Conservation (phyloP, 2,113 vertebrate genomes). For the Mus musculus region GRCm39 chr16:75772501-75773000, state of each 20-base stretch:
- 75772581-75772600: not conserved
- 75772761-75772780: not conserved
- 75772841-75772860: conserved; percentile 67
- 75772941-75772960: conserved; percentile 65
- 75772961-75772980: not conserved
- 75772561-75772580: conserved; percentile 9
- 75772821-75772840: conserved; percentile 68
- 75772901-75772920: conserved; percentile 75
- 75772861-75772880: conserved; percentile 77
- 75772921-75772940: conserved; percentile 66
- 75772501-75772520: not conserved
- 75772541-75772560: conserved; percentile 38
- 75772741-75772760: not conserved
- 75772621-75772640: not conserved
- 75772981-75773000: conserved; percentile 41
- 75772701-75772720: conserved; percentile 31
- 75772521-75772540: not conserved
- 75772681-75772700: not conserved
- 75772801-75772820: conserved; percentile 35
- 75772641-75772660: not conserved
- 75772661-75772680: conserved; percentile 8
- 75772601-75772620: not conserved
- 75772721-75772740: not conserved
- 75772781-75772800: not conserved
- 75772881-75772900: conserved; percentile 74